A percentile compares a stretch with the other conserved stretches of the same genome.
Evolutionary conservation across 37 sponge, comb jelly and placozoan species (phyloP).

Genomic region (Ephydatia muelleri): DNA sequence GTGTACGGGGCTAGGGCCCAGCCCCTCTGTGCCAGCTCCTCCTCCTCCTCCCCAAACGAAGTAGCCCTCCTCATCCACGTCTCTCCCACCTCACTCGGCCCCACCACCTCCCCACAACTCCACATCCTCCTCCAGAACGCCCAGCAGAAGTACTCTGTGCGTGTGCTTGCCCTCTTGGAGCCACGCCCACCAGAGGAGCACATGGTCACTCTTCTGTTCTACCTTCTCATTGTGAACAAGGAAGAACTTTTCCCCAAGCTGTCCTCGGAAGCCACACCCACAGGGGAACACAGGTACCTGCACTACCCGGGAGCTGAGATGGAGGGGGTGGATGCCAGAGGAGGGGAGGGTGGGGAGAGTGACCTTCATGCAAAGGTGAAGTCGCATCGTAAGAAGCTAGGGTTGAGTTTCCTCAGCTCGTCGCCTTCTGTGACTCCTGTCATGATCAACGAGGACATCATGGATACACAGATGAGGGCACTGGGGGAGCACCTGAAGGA

Average conservation of each 20-base stretch:
- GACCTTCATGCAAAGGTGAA: conserved; percentile 31
- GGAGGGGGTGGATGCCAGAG: not conserved
- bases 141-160: conserved; percentile 32
- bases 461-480: conserved; percentile 2
- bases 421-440: conserved; percentile 21
- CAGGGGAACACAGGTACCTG: not conserved
- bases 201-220: conserved; percentile 24
- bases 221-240: conserved; percentile 57
- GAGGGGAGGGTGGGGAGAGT: conserved; percentile 7
- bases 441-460: conserved; percentile 23
- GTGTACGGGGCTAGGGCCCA: conserved; percentile 44
- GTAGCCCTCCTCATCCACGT: conserved; percentile 48
- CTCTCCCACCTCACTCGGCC: conserved; percentile 23
- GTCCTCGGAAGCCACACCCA: conserved; percentile 20
- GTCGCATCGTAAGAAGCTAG: conserved; percentile 29
- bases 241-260: conserved; percentile 54
- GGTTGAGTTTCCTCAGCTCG: conserved; percentile 24
- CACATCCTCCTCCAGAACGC: conserved; percentile 14
- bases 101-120: conserved; percentile 33
- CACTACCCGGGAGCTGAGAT: not conserved
- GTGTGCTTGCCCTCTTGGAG: conserved; percentile 18
- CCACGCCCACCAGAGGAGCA: not conserved
- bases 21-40: conserved; percentile 17
- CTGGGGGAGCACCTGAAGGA: conserved; percentile 28
- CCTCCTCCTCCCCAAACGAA: not conserved